phyloP scores from a whole-genome alignment of 2,888 invertebrate species.

The Boloria selene region DNA sequence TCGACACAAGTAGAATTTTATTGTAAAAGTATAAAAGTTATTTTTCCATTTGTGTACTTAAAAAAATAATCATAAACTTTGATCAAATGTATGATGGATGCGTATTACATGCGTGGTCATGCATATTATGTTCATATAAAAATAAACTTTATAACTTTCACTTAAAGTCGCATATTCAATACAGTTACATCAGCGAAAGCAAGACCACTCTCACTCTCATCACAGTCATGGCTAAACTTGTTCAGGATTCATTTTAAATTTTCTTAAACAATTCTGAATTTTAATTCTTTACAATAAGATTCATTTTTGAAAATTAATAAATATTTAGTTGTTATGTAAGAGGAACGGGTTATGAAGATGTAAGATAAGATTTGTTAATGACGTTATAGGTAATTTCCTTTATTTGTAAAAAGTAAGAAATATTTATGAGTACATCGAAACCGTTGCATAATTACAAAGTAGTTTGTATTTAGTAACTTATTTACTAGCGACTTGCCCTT shows the following conservation, averaged over 20 bases:
- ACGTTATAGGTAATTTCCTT: conserved; percentile 22
- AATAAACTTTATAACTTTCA: not conserved
- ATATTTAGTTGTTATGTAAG: conserved; percentile 25
- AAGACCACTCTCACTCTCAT: conserved; percentile 42
- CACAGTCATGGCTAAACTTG: conserved; percentile 35
- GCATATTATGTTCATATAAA: not conserved
- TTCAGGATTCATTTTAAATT: conserved; percentile 30
- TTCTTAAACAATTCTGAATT: conserved; percentile 7
- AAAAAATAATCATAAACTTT: not conserved
- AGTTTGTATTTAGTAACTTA: no score
- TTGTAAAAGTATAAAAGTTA: no score
- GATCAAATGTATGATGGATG: conserved; percentile 5
- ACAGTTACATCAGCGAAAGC: conserved; percentile 38
- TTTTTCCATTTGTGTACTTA: no score
- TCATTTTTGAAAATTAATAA: conserved; percentile 5
- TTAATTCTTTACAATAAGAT: conserved; percentile 3
- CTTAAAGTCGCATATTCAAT: not conserved
- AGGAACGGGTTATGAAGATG: conserved; percentile 25
- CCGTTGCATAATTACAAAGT: no score
- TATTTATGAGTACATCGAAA: no score
- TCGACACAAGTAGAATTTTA: no score
- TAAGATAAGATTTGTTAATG: conserved; percentile 18
- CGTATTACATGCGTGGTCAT: conserved; percentile 1
- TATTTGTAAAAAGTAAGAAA: not conserved
- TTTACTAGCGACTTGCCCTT: no score